Conservation (phyloP, 1,140 invertebrate genomes). For the Drosophila ananassae region DNA sequence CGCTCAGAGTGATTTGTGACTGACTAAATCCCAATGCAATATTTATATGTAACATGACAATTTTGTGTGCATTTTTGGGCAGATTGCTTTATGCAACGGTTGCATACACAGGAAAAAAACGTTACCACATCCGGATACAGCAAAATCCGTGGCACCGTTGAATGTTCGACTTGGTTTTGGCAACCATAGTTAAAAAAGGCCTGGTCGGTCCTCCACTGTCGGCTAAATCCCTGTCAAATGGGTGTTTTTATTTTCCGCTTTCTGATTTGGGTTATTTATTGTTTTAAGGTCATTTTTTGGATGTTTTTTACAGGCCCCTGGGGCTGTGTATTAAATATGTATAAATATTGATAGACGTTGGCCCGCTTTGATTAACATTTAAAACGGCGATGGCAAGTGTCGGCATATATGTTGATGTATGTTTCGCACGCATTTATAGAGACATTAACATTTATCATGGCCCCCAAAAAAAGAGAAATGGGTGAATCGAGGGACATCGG, state of each 20-base stretch:
- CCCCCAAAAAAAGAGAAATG: background rate
- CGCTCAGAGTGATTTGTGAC: slow-evolving; percentile 26
- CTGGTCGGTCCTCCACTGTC: slow-evolving; percentile 20
- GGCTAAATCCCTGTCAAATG: slow-evolving; percentile 22
- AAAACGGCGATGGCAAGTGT: slow-evolving; percentile 16
- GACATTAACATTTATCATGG: slow-evolving; percentile 68
- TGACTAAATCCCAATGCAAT: slow-evolving; percentile 46
- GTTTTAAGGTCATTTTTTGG: slow-evolving; percentile 3
- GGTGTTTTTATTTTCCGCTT: slow-evolving; percentile 9
- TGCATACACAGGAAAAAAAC: slow-evolving; percentile 29
- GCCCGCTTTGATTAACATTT: slow-evolving; percentile 34
- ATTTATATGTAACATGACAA: slow-evolving; percentile 49
- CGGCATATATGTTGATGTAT: slow-evolving; percentile 44
- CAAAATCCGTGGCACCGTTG: slow-evolving; percentile 10
- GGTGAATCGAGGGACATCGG: background rate
- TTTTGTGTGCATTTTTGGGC: slow-evolving; percentile 57
- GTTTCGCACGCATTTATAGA: slow-evolving; percentile 53
- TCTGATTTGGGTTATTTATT: slow-evolving; percentile 45
- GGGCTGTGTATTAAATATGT: slow-evolving; percentile 50
- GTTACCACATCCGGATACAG: slow-evolving; percentile 56
- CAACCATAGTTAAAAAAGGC: slow-evolving; percentile 18
- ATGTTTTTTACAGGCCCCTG: background rate
- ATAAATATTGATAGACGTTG: slow-evolving; percentile 50
- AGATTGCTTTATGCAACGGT: slow-evolving; percentile 52
- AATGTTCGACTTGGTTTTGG: slow-evolving; percentile 36